Evolutionary conservation across 2,888 invertebrate species (phyloP).

Genomic region (Papilio gigon): DNA sequence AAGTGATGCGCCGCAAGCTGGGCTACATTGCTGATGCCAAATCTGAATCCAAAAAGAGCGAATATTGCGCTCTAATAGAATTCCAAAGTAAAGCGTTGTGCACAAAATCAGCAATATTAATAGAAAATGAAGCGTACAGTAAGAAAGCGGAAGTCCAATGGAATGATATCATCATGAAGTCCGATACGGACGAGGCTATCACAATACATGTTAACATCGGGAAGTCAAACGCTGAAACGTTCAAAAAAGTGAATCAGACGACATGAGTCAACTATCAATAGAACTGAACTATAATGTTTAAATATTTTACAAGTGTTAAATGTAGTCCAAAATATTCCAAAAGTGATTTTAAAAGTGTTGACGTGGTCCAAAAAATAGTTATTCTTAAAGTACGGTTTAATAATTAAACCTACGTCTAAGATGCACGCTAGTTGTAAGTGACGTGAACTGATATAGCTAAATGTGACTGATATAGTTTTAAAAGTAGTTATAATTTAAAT

Average conservation of each 20-base stretch:
- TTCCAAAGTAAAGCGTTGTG: conserved; percentile 76
- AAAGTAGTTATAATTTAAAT: conserved; percentile 34
- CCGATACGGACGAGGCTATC: conserved; percentile 75
- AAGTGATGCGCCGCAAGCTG: conserved; percentile 75
- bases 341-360: conserved; percentile 27
- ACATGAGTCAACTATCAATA: neutral
- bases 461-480: conserved; percentile 45
- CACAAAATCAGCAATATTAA: conserved; percentile 74
- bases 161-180: conserved; percentile 74
- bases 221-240: conserved; percentile 57
- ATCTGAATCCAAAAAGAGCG: conserved; percentile 71
- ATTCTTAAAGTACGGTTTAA: conserved; percentile 37
- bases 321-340: conserved; percentile 27
- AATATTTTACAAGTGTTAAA: conserved; percentile 12
- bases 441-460: conserved; percentile 35
- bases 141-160: conserved; percentile 79
- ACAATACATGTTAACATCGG: conserved; percentile 78
- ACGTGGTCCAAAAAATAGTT: conserved; percentile 28
- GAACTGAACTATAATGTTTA: conserved; percentile 15
- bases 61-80: conserved; percentile 74
- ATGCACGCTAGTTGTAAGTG: conserved; percentile 18
- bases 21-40: conserved; percentile 72
- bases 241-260: conserved; percentile 31
- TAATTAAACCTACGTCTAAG: conserved; percentile 26
- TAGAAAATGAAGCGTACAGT: conserved; percentile 75